A percentile compares a stretch with the other conserved stretches of the same genome.
These are phyloP conservation scores for Sebastes hopkinsi DNA, from an alignment of 2,797 vertebrate species.

Conservation along the genomic window DNA sequence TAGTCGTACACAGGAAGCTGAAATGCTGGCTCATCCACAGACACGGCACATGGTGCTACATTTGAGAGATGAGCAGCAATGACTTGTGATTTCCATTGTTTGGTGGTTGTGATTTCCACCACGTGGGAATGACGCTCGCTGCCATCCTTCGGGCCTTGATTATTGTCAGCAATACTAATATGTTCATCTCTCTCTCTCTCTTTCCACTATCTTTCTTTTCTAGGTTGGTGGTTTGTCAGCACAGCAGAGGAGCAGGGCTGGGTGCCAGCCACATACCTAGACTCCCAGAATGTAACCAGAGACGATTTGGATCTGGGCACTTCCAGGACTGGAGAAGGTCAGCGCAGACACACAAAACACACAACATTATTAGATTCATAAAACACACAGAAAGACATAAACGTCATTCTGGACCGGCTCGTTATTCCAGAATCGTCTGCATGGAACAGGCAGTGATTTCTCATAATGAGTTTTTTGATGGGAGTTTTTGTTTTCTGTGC, in stretches of 20 bases:
- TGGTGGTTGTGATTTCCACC: neutral
- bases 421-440: neutral
- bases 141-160: neutral
- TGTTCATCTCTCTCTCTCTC: slow-evolving; percentile 9
- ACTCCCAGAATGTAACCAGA: slow-evolving; percentile 93
- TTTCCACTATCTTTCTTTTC: neutral
- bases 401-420: neutral
- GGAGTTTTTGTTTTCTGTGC: neutral
- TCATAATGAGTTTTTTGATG: neutral
- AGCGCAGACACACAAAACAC: slow-evolving; percentile 33
- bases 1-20: neutral
- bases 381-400: slow-evolving; percentile 11
- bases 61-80: neutral
- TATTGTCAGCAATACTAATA: neutral
- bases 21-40: neutral
- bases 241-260: slow-evolving; percentile 96
- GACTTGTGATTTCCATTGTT: slow-evolving; percentile 12
- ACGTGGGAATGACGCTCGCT: neutral
- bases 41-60: neutral
- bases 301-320: slow-evolving; percentile 93
- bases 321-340: slow-evolving; percentile 92
- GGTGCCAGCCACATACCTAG: slow-evolving; percentile 96
- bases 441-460: neutral
- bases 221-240: slow-evolving; percentile 99
- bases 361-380: slow-evolving; percentile 26